Conservation (phyloP, 1,140 invertebrate species). For the Camponotus pennsylvanicus region DNA sequence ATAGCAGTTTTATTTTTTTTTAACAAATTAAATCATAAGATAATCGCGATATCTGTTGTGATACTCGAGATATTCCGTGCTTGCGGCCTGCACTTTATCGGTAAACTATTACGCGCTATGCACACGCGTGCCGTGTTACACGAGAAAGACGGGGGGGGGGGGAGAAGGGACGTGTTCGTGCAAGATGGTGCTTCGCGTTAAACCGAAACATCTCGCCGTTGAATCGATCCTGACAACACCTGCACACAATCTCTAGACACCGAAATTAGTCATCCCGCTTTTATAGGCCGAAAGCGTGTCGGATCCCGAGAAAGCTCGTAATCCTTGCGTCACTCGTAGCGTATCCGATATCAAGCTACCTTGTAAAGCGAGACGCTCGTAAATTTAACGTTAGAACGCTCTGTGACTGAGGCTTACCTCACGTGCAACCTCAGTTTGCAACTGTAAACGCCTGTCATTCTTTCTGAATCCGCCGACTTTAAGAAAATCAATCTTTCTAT, state of each 20-base stretch:
- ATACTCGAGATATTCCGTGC: neutral
- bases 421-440: constrained; percentile 41
- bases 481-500: constrained; percentile 5
- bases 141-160: neutral
- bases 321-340: constrained; percentile 58
- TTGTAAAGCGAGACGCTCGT: constrained; percentile 48
- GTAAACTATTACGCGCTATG: constrained; percentile 52
- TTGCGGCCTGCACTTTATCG: constrained; percentile 16
- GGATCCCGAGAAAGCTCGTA: constrained; percentile 49
- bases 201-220: constrained; percentile 49
- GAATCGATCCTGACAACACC: constrained; percentile 55
- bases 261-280: constrained; percentile 60
- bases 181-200: constrained; percentile 60
- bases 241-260: constrained; percentile 58
- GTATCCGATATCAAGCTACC: constrained; percentile 58
- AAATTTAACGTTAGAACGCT: constrained; percentile 52
- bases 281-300: constrained; percentile 60
- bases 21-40: neutral
- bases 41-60: neutral
- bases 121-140: constrained; percentile 40
- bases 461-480: constrained; percentile 21
- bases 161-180: constrained; percentile 29
- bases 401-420: constrained; percentile 26
- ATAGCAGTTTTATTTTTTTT: neutral
- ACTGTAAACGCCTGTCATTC: constrained; percentile 30